Evolutionary conservation across 2,797 vertebrate species (phyloP), one percentile per base, ranked within the genome.

Genomic region (Limosa lapponica): DNA sequence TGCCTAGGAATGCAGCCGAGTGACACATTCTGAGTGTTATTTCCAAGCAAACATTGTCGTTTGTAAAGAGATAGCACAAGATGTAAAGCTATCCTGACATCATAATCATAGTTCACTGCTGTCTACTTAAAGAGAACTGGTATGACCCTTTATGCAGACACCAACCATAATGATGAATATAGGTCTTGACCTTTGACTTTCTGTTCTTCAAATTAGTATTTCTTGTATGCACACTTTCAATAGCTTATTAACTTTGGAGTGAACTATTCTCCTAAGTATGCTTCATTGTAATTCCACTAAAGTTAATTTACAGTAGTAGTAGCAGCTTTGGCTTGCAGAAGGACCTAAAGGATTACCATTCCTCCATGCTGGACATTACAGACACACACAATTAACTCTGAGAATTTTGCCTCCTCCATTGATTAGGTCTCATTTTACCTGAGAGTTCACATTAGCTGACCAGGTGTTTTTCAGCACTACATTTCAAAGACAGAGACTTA

Each of bases 401-500:
- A 79, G 48, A 81, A 91, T 84, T 94, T 79, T 81, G 41, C 67
- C 46, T 83, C 82, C 59, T 77, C 67, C 23, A 17, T 44, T 78
- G 62, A 16, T 59, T 86, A 78, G 37, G 32, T 78, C 44, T 92
- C 61, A 48, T 79, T 87, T 71, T 89, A 51, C 51, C 52, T 64
- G 46, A 74, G 62, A 74, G 48, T 59, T 57, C 61, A 51, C 24
- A 90, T 70, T 89, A 90, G 73, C 73, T 81, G 69, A 93, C 44
- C 48, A 70, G 57, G 61, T 83, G 77, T 81, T 95, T 91, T 90
- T 83, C 72, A 83, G 65, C 30, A 88, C 54, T 65, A 32, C 27
- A n/a, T 90, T 93, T 93, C 66, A 83, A 89, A 83, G 77, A 37
- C 30, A 77, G 46, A 82, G 51, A 65, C 66, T 86, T 58, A 90